Conservation (phyloP, 2,113 vertebrate species). For the Clarias macrocephalus region DNA sequence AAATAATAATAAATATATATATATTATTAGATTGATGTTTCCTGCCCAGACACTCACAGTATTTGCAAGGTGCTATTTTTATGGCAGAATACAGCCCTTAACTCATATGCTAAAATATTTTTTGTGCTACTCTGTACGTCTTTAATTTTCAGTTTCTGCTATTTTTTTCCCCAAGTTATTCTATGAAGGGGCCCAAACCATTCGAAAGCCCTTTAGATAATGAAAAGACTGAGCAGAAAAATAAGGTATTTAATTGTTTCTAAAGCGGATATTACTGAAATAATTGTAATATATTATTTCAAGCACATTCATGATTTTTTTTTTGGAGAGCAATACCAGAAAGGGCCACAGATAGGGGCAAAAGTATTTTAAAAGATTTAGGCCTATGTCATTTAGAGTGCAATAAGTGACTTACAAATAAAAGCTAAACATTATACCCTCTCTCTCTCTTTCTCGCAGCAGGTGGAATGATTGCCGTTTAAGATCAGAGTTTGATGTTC, state of each 20-base stretch:
- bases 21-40: conserved; percentile 67
- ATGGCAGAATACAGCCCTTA: conserved; percentile 64
- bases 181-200: background rate
- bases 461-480: conserved; percentile 58
- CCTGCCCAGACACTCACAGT: conserved; percentile 59
- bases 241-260: background rate
- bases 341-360: background rate
- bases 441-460: no score
- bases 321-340: background rate
- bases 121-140: conserved; percentile 51
- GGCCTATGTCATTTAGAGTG: background rate
- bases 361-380: conserved; percentile 1
- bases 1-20: background rate
- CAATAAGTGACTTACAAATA: conserved; percentile 23
- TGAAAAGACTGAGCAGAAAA: no score
- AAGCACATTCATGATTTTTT: background rate
- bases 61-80: conserved; percentile 77
- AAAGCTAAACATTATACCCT: no score
- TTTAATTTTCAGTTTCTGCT: background rate
- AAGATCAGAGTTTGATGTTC: conserved; percentile 67
- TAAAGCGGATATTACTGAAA: background rate
- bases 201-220: background rate
- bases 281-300: background rate
- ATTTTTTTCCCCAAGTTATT: background rate
- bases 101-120: conserved; percentile 62